Conservation (phyloP, 2,113 vertebrate species). For the Bostrychus sinensis region DNA sequence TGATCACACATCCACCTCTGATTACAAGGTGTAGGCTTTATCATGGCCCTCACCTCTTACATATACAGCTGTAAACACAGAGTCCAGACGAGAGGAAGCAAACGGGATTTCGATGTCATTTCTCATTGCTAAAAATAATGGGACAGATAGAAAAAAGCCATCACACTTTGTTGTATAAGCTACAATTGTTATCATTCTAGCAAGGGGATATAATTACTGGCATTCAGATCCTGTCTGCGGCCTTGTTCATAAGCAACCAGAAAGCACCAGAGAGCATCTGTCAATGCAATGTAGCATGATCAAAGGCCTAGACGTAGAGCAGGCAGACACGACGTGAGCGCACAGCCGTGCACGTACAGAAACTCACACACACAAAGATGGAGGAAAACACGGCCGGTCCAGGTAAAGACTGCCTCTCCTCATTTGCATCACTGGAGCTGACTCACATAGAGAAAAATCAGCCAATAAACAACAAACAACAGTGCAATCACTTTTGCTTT, state of each 20-base stretch:
- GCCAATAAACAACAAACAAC: slow-evolving; percentile 71
- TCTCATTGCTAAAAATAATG: slow-evolving; percentile 71
- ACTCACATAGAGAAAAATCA: slow-evolving; percentile 69
- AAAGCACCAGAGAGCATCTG: slow-evolving; percentile 76
- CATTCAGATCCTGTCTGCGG: slow-evolving; percentile 70
- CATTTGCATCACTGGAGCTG: slow-evolving; percentile 73
- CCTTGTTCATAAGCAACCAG: slow-evolving; percentile 71
- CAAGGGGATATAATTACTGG: slow-evolving; percentile 73
- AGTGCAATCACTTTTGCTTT: slow-evolving; percentile 68
- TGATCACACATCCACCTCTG: slow-evolving; percentile 66
- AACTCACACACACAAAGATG: slow-evolving; percentile 9
- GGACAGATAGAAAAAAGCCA: slow-evolving; percentile 62
- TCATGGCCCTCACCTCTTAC: slow-evolving; percentile 60
- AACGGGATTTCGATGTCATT: slow-evolving; percentile 66
- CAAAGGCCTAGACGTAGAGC: slow-evolving; percentile 67
- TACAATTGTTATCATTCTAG: slow-evolving; percentile 66
- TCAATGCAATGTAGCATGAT: slow-evolving; percentile 75
- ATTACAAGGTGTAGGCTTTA: slow-evolving; percentile 70
- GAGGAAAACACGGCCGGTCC: slow-evolving; percentile 62
- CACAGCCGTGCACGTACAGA: slow-evolving; percentile 12
- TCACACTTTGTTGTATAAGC: slow-evolving; percentile 66
- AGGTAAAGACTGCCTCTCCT: slow-evolving; percentile 75
- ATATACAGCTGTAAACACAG: slow-evolving; percentile 65
- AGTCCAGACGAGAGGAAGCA: slow-evolving; percentile 49
- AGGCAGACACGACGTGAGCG: slow-evolving; percentile 41